These are phyloP conservation scores for Notamacropus eugenii DNA, from an alignment of 2,797 vertebrate species.

Conservation along the genomic window DNA sequence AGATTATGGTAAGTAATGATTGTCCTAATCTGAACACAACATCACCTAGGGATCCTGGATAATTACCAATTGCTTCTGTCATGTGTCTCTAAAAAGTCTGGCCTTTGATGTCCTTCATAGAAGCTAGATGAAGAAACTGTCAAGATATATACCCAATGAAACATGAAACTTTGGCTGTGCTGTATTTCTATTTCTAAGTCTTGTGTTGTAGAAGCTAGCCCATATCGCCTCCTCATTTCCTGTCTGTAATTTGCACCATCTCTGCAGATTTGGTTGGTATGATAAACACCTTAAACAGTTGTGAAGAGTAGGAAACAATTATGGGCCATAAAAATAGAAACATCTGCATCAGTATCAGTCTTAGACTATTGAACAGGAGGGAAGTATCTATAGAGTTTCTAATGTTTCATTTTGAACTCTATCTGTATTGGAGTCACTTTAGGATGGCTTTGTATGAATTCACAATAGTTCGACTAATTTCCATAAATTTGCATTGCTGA, in stretches of 20 bases:
- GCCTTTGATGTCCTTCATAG: background rate
- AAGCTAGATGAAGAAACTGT: background rate
- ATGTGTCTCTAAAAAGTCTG: background rate
- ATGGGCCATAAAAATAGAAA: constrained; percentile 35
- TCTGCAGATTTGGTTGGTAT: constrained; percentile 35
- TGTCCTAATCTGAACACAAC: background rate
- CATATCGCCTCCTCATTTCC: constrained; percentile 18
- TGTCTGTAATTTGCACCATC: constrained; percentile 14
- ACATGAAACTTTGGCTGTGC: background rate
- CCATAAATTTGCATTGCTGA: constrained; percentile 58
- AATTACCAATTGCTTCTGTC: background rate
- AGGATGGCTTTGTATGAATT: constrained; percentile 49
- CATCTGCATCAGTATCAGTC: constrained; percentile 20
- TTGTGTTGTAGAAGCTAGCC: constrained; percentile 3
- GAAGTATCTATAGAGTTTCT: background rate
- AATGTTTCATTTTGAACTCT: constrained; percentile 58
- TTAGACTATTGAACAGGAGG: constrained; percentile 10
- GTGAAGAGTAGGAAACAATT: constrained; percentile 48
- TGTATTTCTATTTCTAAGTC: background rate
- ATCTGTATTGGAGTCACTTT: constrained; percentile 52
- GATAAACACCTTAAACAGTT: constrained; percentile 39
- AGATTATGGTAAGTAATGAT: background rate
- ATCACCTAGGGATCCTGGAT: background rate
- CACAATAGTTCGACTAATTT: constrained; percentile 54
- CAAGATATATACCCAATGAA: background rate